Conservation (phyloP, 2,113 vertebrate genomes). For the Colossoma macropomum region DNA sequence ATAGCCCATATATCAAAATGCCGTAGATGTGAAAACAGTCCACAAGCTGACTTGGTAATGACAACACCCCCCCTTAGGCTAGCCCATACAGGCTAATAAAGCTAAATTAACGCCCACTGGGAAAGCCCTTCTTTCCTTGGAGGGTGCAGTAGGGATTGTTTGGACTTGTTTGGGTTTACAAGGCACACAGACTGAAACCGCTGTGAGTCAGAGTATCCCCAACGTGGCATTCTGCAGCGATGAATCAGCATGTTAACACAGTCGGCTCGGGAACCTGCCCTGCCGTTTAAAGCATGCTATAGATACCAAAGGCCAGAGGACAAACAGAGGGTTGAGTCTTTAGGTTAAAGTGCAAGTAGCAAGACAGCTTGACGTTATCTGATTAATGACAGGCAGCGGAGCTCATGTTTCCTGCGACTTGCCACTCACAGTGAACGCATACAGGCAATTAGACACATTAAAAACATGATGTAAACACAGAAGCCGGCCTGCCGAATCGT, state of each 20-base stretch:
- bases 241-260: constrained; percentile 32
- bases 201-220: constrained; percentile 46
- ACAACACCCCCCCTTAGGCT: not conserved
- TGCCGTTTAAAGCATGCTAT: not conserved
- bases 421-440: not conserved
- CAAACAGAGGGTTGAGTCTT: not conserved
- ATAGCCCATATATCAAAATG: no score
- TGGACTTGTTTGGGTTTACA: constrained; percentile 46
- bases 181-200: constrained; percentile 26
- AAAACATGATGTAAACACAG: not conserved
- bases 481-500: no score
- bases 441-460: no score
- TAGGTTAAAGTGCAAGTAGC: not conserved
- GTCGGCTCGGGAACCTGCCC: not conserved
- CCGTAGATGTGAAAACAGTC: not conserved
- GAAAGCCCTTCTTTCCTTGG: constrained; percentile 44
- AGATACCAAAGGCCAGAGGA: not conserved
- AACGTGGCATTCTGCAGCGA: constrained; percentile 16
- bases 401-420: not conserved
- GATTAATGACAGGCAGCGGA: not conserved
- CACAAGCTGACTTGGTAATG: not conserved
- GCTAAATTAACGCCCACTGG: constrained; percentile 36
- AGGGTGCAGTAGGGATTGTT: constrained; percentile 41
- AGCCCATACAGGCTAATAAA: constrained; percentile 25
- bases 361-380: not conserved